Base-by-base conservation (phyloP, 1,140 invertebrate species). In the Solenopsis invicta region DNA sequence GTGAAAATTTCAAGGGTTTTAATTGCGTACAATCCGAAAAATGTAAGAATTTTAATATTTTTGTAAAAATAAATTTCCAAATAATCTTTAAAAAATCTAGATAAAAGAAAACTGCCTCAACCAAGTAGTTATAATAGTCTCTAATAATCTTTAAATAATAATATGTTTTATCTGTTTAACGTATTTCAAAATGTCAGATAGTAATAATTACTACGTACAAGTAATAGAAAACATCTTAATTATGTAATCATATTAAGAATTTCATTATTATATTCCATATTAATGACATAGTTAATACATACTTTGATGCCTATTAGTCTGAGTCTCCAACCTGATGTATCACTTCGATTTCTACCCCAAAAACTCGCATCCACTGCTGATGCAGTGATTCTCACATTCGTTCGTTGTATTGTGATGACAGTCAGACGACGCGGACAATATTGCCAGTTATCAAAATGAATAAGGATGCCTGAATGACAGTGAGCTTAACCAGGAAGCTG, bases 281-380 rank as follows among this genome's bases (percentile, higher is more conserved):
- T 16, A 80, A 41, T 52, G 13, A 18, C 45, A 29, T 50, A 54
- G 3, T 13, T 48, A 8, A 24, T 29, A 66, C 52, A 56, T 86
- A 88, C 75, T 87, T 89, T 21, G 72, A 89, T 16, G 48, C 62
- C 61, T 86, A 29, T 76, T 67, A 69, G 56, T 72, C 41, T 50
- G 62, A 78, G 29, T 62, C n/a, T 82, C 89, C 87, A 75, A 89
- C 88, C 71, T 86, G 54, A 56, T 81, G n/a, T 89, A 64, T 54
- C 80, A 45, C 13, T 76, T 86, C 41, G 61, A 84, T 84, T 52
- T 89, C 66, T 59, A 87, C 76, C 76, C 69, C 62, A 72, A 66
- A 61, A 64, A 54, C 81, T 87, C 12, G 37, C 18, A 78, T 89
- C 64, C 77, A 90, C 84, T 84, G 88, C 77, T 74, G 24, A 88